A percentile compares a stretch with the other conserved stretches of the same genome.
Evolutionary conservation across 2,113 vertebrate species (phyloP).

Genomic region (Leptosomus discolor): DNA sequence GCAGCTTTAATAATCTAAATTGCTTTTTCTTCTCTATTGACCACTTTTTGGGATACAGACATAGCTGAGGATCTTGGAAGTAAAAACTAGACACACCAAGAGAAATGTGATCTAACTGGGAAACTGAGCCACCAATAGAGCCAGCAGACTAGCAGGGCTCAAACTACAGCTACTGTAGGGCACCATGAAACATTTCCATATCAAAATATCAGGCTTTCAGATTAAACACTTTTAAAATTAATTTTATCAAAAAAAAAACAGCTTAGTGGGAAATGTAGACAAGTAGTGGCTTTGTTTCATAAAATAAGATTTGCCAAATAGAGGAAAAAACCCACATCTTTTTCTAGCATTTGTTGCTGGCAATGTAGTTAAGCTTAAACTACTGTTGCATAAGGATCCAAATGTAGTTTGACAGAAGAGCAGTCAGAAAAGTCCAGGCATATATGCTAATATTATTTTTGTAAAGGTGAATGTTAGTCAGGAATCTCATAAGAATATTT

Average conservation of each 20-base stretch:
- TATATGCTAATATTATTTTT: neutral
- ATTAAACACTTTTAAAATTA: neutral
- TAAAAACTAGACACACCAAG: neutral
- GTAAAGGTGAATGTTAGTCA: neutral
- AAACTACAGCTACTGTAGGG: neutral
- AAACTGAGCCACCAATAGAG: neutral
- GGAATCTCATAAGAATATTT: neutral
- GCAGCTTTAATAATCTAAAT: neutral
- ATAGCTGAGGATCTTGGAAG: neutral
- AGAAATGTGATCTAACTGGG: neutral
- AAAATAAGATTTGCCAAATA: neutral
- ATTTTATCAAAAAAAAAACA: neutral
- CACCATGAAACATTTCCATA: neutral
- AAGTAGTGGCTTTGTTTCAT: neutral
- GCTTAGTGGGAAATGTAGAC: neutral
- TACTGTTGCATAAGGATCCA: neutral
- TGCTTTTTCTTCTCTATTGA: neutral
- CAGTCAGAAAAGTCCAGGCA: neutral
- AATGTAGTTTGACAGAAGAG: neutral
- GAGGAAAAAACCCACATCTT: fast-evolving
- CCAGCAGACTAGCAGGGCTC: neutral
- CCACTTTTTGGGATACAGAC: neutral
- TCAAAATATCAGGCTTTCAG: neutral
- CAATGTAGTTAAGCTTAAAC: neutral
- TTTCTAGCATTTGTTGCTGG: neutral